Percentiles rank a stretch among this genome's conserved stretches.
These are phyloP conservation scores for Coendou prehensilis DNA, from an alignment of 2,797 vertebrate species.

Conservation along the genomic window DNA sequence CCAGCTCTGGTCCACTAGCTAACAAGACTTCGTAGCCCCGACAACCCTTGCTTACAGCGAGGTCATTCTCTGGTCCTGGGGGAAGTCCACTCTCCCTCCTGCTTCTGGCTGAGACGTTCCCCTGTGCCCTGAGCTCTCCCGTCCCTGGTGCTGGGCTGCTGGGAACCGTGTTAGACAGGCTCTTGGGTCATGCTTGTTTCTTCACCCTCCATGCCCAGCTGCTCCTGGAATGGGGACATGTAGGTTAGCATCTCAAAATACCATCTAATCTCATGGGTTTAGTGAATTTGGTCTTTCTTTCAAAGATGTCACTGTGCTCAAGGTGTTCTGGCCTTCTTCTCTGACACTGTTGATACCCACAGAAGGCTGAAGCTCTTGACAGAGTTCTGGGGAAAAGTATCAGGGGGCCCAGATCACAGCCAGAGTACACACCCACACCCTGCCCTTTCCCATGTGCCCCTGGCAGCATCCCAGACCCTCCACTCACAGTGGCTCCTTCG, in stretches of 20 bases:
- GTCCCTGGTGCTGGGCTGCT: not conserved
- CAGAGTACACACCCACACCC: too few species aligned
- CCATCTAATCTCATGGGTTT: not conserved
- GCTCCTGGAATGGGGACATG: not conserved
- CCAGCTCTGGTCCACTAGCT: not conserved
- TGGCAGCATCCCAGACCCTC: not conserved
- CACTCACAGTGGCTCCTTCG: not conserved
- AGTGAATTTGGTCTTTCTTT: not conserved
- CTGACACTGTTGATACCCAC: not conserved
- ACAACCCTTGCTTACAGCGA: not conserved
- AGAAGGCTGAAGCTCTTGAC: not conserved
- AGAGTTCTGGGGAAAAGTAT: not conserved
- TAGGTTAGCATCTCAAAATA: not conserved
- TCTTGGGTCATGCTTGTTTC: not conserved
- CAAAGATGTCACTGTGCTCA: not conserved
- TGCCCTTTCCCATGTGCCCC: too few species aligned
- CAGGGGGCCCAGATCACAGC: not conserved
- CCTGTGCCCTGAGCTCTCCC: not conserved
- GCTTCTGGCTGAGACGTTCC: not conserved
- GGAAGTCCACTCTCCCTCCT: not conserved
- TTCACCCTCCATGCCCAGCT: not conserved
- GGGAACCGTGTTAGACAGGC: not conserved
- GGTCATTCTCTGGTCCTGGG: not conserved
- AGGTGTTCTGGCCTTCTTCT: not conserved
- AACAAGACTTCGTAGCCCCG: not conserved